Base-by-base conservation (phyloP, 2,113 vertebrate species). In the Oxyruncus cristatus region DNA sequence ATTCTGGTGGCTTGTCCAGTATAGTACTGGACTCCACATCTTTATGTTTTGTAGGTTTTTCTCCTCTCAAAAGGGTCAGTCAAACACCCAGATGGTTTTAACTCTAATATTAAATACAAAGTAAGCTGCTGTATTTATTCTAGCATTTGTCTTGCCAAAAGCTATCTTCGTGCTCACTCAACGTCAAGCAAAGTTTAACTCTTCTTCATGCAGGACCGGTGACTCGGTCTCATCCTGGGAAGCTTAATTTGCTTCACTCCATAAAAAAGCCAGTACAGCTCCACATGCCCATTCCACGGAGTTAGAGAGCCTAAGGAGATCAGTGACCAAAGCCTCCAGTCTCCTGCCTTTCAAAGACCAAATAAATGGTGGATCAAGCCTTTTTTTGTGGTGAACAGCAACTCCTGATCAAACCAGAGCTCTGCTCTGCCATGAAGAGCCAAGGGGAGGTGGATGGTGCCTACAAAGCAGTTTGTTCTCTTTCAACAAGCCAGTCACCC, bases 221-320 rank as follows among this genome's bases (percentile, higher is more conserved):
- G 59, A 74, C 30, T 75, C 14, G 44, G 18, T 12, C 58, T 75
- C 68, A 62, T 11, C 62, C 32, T 46, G 35, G n/a, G 59, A 63
- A 72, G 50, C 7, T 77, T 19, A 1, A 30, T 49, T 74, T 58
- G 5, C 50, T 85, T 35, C 44, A 61, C 47, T 30, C 23, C 52
- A 21, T 4, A 6, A 5, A 68, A 68, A 74, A 50, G 50, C 50
- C 50, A 52, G 26, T 28, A 27, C 58, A 67, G 37, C 42, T 58
- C 30, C 33, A 53, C 7, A 1, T 28, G 33, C 20, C 37, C 20
- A 1, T 42, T 66, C 12, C 2, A 1, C 11, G 3, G 10, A 17
- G 32, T 8, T 55, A 53, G 5, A 28, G 37, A 50, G 47, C 62
- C 27, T 9, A 37, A 46, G 22, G 52, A 76, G 30, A 88, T 8